Evolutionary conservation across 1,140 invertebrate species (phyloP).

Genomic region (Meloidogyne floridensis): DNA sequence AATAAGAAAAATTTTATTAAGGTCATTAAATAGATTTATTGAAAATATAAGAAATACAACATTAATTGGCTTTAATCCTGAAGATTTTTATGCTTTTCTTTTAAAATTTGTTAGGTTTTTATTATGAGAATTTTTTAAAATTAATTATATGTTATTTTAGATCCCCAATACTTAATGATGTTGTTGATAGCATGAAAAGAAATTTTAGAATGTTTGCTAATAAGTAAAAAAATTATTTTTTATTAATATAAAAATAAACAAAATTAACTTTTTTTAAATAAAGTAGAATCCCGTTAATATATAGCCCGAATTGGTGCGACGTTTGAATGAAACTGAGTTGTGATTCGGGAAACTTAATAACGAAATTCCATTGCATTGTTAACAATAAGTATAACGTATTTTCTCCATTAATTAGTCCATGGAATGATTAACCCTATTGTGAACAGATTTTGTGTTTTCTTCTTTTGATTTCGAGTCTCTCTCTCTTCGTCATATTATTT

Average conservation of each 20-base stretch:
- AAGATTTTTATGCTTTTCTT: conserved; percentile 29
- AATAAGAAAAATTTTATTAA: neutral
- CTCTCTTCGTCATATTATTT: too few relatives aligned
- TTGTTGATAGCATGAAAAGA: conserved; percentile 11
- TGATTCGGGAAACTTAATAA: too few relatives aligned
- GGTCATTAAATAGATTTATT: conserved; percentile 10
- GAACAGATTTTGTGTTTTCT: too few relatives aligned
- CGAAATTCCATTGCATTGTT: too few relatives aligned
- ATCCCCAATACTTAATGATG: conserved; percentile 27
- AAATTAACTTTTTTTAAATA: too few relatives aligned
- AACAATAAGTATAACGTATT: too few relatives aligned
- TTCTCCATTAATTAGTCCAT: too few relatives aligned
- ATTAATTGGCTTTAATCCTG: conserved; percentile 4
- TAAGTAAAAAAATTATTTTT: conserved; percentile 6
- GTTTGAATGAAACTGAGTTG: too few relatives aligned
- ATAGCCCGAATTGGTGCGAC: too few relatives aligned
- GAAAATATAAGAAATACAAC: conserved; percentile 11
- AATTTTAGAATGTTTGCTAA: conserved; percentile 17
- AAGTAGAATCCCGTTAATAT: too few relatives aligned
- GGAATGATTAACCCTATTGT: too few relatives aligned
- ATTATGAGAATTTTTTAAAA: neutral
- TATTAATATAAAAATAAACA: neutral
- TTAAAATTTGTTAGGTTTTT: conserved; percentile 31
- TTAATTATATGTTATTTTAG: conserved; percentile 2
- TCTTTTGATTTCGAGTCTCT: too few relatives aligned